Evolutionary conservation across 2,797 vertebrate genomes (phyloP).

Genomic region (Acrocephalus scirpaceus): DNA sequence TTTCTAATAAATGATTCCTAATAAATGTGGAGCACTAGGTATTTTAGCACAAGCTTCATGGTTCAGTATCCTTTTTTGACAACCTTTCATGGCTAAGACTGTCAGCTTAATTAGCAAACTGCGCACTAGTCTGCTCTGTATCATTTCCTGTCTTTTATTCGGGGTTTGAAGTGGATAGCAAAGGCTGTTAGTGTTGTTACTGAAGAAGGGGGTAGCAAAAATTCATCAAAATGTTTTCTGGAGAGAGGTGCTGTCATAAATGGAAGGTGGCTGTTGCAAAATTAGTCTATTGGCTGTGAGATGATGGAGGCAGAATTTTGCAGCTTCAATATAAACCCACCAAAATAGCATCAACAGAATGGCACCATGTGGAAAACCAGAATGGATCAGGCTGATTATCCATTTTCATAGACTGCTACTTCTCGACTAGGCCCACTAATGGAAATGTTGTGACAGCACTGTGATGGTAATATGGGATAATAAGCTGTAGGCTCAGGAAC

Average conservation of each 20-base stretch:
- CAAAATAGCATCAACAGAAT: not conserved
- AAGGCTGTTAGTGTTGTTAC: not conserved
- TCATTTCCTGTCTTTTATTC: not conserved
- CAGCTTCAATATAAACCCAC: not conserved
- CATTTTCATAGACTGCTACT: not conserved
- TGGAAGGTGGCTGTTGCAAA: not conserved
- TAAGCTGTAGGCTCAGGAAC: not conserved
- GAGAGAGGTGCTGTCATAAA: not conserved
- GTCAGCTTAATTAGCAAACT: not conserved
- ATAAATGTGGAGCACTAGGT: not conserved
- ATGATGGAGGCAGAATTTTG: not conserved
- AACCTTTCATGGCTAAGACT: not conserved
- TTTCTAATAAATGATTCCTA: not conserved
- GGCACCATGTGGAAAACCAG: not conserved
- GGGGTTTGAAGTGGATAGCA: not conserved
- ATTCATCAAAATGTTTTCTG: not conserved
- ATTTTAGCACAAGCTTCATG: conserved; percentile 7
- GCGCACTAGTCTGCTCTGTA: not conserved
- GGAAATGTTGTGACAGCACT: not conserved
- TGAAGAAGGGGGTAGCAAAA: not conserved
- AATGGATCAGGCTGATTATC: not conserved
- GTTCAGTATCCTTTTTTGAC: not conserved
- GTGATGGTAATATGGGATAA: not conserved
- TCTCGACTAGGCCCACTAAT: not conserved
- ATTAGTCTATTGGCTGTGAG: not conserved